Percentiles rank a stretch among this genome's conserved stretches.
Conservation (phyloP, 2,888 invertebrate genomes). For the Laspeyria flexula region DNA sequence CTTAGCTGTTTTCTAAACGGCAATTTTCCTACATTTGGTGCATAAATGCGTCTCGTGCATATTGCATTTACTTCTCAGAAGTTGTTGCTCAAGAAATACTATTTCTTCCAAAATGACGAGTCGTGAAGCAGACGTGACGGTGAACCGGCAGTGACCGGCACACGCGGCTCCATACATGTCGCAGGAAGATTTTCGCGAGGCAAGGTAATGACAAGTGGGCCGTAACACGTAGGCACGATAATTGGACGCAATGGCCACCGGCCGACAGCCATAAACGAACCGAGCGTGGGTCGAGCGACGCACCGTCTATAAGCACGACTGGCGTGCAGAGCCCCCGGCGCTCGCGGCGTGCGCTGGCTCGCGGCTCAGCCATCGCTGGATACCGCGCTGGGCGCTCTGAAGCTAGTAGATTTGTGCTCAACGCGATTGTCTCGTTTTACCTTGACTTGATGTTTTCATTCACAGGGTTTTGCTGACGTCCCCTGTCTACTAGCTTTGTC, state of each 20-base stretch:
- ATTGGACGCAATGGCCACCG: conserved; percentile 81
- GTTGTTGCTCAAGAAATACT: conserved; percentile 18
- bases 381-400: conserved; percentile 30
- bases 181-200: conserved; percentile 76
- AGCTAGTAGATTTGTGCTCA: conserved; percentile 61
- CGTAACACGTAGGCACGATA: conserved; percentile 81
- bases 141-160: conserved; percentile 43
- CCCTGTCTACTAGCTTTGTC: conserved; percentile 58
- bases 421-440: conserved; percentile 66
- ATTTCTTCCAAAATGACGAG: conserved; percentile 40
- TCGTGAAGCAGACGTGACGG: conserved; percentile 22
- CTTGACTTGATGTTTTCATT: conserved; percentile 76
- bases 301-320: conserved; percentile 69
- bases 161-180: conserved; percentile 57
- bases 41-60: conserved; percentile 10
- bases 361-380: conserved; percentile 55
- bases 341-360: conserved; percentile 6
- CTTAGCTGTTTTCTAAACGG: not conserved
- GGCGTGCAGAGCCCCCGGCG: conserved; percentile 46
- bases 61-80: conserved; percentile 19
- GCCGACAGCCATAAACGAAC: conserved; percentile 75
- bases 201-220: conserved; percentile 79
- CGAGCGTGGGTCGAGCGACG: conserved; percentile 77
- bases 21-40: conserved; percentile 13
- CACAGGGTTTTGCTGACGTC: conserved; percentile 75